Percentiles rank a stretch among this genome's conserved stretches.
Conservation (phyloP, 2,113 vertebrate genomes). For the cat (Felis catus) region F.catus_Fca126_mat1.0 CM031416.1:65684001-65684500, state of each 20-base stretch:
- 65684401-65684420: neutral
- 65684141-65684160: neutral
- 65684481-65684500: neutral
- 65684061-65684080: neutral
- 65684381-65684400: neutral
- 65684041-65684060: neutral
- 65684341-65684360: neutral
- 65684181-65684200: neutral
- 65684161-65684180: neutral
- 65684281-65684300: neutral
- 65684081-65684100: neutral
- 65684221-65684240: neutral
- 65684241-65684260: neutral
- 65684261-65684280: neutral
- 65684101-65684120: neutral
- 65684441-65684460: neutral
- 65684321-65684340: neutral
- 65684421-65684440: neutral
- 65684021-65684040: slow-evolving; percentile 19
- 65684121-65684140: neutral
- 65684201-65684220: neutral
- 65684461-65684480: no score
- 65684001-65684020: slow-evolving; percentile 11
- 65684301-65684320: neutral
- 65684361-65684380: slow-evolving; percentile 8